Conservation (phyloP, 2,888 invertebrate species). For the Mellilla xanthometata region DNA sequence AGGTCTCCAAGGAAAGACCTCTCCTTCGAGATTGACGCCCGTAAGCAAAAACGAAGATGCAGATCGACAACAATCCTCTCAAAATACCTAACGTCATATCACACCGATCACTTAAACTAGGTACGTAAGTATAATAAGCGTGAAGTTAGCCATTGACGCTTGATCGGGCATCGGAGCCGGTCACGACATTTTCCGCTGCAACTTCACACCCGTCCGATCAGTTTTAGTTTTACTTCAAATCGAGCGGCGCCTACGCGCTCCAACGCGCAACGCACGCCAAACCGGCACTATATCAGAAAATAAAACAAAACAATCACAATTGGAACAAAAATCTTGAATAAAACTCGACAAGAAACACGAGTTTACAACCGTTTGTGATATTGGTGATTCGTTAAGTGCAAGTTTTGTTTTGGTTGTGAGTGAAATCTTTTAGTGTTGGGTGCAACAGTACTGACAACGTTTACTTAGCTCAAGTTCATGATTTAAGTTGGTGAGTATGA, state of each 20-base stretch:
- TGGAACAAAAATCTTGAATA: slow-evolving; percentile 17
- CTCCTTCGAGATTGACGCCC: slow-evolving; percentile 17
- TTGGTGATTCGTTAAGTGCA: slow-evolving; percentile 1
- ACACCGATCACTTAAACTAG: slow-evolving; percentile 12
- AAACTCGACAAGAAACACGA: slow-evolving; percentile 6
- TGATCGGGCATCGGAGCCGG: slow-evolving; percentile 42
- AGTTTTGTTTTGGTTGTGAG: slow-evolving; percentile 33
- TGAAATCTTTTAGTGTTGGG: slow-evolving; percentile 53
- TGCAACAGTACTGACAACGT: slow-evolving; percentile 45
- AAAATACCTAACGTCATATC: slow-evolving; percentile 16
- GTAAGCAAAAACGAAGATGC: slow-evolving; percentile 32
- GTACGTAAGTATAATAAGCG: slow-evolving; percentile 19
- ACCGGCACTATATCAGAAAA: slow-evolving; percentile 51
- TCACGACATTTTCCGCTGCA: slow-evolving; percentile 46
- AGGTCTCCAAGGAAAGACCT: slow-evolving; percentile 5
- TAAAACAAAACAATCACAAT: slow-evolving; percentile 39
- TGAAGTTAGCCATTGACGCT: slow-evolving; percentile 36
- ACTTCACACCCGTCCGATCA: slow-evolving; percentile 76
- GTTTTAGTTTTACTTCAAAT: slow-evolving; percentile 56
- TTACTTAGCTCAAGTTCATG: slow-evolving; percentile 61
- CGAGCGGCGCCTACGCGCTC: slow-evolving; percentile 64
- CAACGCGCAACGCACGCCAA: slow-evolving; percentile 36
- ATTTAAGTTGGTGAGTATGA: slow-evolving; percentile 29
- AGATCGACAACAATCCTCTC: slow-evolving; percentile 36
- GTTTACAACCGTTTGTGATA: neutral